A percentile compares a stretch with the other conserved stretches of the same genome.
phyloP scores from a whole-genome alignment of 1,140 invertebrate species.

The Zaprionus nigranus region DNA sequence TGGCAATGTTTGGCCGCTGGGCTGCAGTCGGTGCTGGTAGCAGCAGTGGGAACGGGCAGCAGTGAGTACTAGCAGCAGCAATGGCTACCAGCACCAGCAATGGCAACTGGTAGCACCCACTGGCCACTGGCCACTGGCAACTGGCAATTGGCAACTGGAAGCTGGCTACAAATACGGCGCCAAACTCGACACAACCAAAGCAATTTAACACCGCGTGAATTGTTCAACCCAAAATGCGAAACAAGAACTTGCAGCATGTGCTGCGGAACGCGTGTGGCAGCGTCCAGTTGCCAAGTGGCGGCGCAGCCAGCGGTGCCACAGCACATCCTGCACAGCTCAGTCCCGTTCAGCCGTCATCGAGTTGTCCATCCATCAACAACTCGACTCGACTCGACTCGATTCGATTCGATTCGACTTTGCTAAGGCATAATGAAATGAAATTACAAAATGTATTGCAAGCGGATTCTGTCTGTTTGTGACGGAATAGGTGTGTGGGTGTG shows the following conservation, averaged over 20 bases:
- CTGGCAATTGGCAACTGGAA: no score
- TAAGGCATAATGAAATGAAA: slow-evolving; percentile 71
- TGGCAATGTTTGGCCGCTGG: neutral
- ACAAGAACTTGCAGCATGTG: slow-evolving; percentile 19
- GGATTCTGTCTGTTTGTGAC: neutral
- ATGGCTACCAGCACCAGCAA: no score
- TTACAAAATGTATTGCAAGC: slow-evolving; percentile 67
- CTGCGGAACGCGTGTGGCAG: slow-evolving; percentile 1
- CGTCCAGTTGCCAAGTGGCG: slow-evolving; percentile 32
- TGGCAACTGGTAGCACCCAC: neutral
- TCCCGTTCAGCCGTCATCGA: slow-evolving; percentile 23
- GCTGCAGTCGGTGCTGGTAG: neutral
- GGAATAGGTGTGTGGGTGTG: neutral
- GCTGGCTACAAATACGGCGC: no score
- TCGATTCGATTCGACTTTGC: slow-evolving; percentile 41
- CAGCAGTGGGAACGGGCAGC: no score
- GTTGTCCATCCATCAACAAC: slow-evolving; percentile 22
- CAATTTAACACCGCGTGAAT: slow-evolving; percentile 9
- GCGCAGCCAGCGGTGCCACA: slow-evolving; percentile 7
- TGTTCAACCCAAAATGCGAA: slow-evolving; percentile 1
- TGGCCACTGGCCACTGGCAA: neutral
- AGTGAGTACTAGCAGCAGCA: no score
- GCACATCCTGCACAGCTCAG: no score
- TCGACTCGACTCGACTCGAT: slow-evolving; percentile 32
- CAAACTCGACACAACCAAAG: neutral